Evolutionary conservation across 2,113 vertebrate species (phyloP), one percentile per base, ranked within the genome.

Genomic region (Leptobrachium ailaonicum): DNA sequence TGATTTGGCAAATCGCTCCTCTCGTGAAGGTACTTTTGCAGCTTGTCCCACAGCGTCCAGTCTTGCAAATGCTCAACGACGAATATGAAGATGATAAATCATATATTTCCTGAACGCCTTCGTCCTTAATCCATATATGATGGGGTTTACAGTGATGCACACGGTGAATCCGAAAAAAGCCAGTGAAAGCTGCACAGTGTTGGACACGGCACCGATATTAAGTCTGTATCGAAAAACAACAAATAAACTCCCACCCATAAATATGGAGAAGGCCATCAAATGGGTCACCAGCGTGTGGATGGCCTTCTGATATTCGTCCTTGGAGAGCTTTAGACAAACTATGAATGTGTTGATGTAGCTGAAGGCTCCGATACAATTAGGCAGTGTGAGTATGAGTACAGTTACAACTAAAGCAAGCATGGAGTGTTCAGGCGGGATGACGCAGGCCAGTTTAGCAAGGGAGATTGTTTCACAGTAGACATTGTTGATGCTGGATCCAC

Each of bases 391-490:
- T 47, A 54, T 50, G 45, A 14, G 2, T 2, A 44, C 3, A 40
- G 54, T 9, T 8, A 60, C n/a, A 44, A 67, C 4, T 11, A 41
- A 42, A 11, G 47, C 41, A 32, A 20, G 60, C 42, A 60, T 11
- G 3, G 32, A 44, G 45, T 54, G 58, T 47, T 60, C 2, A 14
- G 76, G 62, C 12, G 41, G 32, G 7, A 70, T 50, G 1, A 6
- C 41, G 9, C 76, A 77, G 10, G 76, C 54, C 14, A 77, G 42
- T 5, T 70, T 40, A 3, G 70, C n/a, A 11, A 77, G 54, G 4
- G 76, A 70, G 53, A 77, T 77, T 20, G 68, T 60, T 9, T 77
- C 76, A 77, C 76, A 77, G 70, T 69, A 40, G 6, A 70, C 8
- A 77, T 70, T 77, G 53, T 70, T 77, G 11, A 77, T 77, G n/a